Evolutionary conservation across 1,140 invertebrate genomes (phyloP).

Genomic region (Ditylenchus dipsaci): DNA sequence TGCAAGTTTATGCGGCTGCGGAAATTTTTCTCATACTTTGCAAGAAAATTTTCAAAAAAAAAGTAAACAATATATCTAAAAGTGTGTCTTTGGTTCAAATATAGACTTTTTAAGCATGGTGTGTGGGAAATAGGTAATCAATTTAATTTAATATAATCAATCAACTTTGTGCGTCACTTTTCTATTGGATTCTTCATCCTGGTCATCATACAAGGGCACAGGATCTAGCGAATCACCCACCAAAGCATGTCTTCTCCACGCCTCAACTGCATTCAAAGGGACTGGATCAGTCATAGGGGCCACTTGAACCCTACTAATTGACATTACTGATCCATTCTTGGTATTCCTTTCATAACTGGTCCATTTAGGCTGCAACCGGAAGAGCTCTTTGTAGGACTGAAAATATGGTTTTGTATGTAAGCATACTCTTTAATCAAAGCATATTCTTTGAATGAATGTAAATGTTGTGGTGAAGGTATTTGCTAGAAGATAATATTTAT

Average conservation of each 20-base stretch:
- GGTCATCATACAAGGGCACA: background rate
- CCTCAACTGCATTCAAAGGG: background rate
- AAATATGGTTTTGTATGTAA: background rate
- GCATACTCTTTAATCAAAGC: constrained; percentile 30
- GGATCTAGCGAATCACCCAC: background rate
- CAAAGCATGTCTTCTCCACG: background rate
- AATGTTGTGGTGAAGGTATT: too few species aligned
- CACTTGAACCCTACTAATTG: background rate
- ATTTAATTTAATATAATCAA: too few species aligned
- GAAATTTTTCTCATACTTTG: too few species aligned
- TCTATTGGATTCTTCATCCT: background rate
- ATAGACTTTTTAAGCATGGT: too few species aligned
- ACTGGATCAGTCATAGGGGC: background rate
- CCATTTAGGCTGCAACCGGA: constrained; percentile 45
- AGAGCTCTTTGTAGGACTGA: constrained; percentile 21
- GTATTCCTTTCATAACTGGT: constrained; percentile 24
- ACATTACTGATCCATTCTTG: background rate
- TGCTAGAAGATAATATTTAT: background rate
- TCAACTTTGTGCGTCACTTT: background rate
- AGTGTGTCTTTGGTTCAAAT: too few species aligned
- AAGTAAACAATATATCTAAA: too few species aligned
- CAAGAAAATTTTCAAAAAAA: too few species aligned
- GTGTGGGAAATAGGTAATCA: too few species aligned
- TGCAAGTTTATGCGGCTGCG: too few species aligned
- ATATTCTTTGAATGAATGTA: background rate